Conservation (phyloP, 2,888 invertebrate species). For the Trachelus troglodyta region DNA sequence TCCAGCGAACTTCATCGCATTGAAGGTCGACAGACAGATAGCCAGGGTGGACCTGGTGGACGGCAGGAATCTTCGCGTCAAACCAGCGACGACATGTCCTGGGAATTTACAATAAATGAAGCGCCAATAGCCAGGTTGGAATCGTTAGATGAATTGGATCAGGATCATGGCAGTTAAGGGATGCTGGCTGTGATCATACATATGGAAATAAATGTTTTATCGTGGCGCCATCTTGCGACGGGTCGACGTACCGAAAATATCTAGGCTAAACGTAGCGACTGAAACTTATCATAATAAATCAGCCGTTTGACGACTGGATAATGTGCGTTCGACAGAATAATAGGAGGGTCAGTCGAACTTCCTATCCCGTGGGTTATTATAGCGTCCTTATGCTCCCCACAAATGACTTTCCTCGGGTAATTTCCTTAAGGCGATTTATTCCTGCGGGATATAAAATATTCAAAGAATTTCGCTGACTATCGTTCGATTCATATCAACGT, state of each 20-base stretch:
- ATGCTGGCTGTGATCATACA: not conserved
- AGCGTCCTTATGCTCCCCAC: not conserved
- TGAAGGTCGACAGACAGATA: not conserved
- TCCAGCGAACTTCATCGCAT: slow-evolving; percentile 9
- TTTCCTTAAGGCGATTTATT: not conserved
- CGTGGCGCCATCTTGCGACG: not conserved
- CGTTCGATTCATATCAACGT: not conserved
- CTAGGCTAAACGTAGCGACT: not conserved
- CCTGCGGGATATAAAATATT: not conserved
- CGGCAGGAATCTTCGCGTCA: slow-evolving; percentile 55
- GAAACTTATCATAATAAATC: not conserved
- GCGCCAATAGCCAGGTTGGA: slow-evolving; percentile 76
- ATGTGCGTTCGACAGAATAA: not conserved
- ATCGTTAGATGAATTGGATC: slow-evolving; percentile 74
- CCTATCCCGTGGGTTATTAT: not conserved
- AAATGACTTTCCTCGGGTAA: not conserved
- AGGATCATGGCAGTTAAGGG: slow-evolving; percentile 66
- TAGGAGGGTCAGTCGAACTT: not conserved
- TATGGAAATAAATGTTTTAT: not conserved
- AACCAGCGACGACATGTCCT: slow-evolving; percentile 60
- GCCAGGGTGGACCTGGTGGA: not conserved
- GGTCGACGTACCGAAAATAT: no score
- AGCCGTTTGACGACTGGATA: not conserved
- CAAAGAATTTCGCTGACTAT: not conserved
- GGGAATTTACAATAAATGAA: slow-evolving; percentile 61